A percentile compares a stretch with the other conserved stretches of the same genome.
Evolutionary conservation across 1,140 invertebrate genomes (phyloP).

Genomic region (Aphidius ervi): DNA sequence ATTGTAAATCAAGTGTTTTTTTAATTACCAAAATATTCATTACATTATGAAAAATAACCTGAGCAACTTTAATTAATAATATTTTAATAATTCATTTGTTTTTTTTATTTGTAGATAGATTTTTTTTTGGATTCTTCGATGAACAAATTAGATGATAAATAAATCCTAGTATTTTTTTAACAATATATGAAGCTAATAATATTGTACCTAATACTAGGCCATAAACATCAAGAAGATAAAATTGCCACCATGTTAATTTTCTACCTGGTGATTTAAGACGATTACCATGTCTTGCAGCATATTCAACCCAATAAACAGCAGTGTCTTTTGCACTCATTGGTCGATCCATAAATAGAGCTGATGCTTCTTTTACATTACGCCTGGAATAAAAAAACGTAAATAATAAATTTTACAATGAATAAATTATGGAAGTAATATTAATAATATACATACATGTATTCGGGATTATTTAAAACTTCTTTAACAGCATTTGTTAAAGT

Average conservation of each 20-base stretch:
- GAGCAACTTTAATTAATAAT: no score
- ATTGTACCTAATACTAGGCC: not conserved
- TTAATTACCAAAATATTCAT: no score
- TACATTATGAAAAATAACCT: no score
- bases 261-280: slow-evolving; percentile 2
- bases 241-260: slow-evolving; percentile 3
- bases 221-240: slow-evolving; percentile 2
- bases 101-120: no score
- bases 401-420: not conserved
- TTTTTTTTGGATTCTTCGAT: no score
- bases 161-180: no score
- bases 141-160: no score
- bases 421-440: not conserved
- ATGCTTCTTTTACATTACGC: slow-evolving; percentile 11
- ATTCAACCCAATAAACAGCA: slow-evolving; percentile 2
- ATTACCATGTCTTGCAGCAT: not conserved
- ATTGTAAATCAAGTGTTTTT: no score
- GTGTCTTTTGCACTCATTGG: slow-evolving; percentile 21
- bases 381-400: slow-evolving; percentile 6
- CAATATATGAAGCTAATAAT: no score
- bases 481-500: slow-evolving; percentile 35
- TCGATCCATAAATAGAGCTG: slow-evolving; percentile 26
- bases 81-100: no score
- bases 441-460: slow-evolving; percentile 32
- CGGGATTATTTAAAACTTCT: slow-evolving; percentile 34